Base-by-base conservation (phyloP, 1,140 invertebrate species). In the Zaprionus camerounensis region DNA sequence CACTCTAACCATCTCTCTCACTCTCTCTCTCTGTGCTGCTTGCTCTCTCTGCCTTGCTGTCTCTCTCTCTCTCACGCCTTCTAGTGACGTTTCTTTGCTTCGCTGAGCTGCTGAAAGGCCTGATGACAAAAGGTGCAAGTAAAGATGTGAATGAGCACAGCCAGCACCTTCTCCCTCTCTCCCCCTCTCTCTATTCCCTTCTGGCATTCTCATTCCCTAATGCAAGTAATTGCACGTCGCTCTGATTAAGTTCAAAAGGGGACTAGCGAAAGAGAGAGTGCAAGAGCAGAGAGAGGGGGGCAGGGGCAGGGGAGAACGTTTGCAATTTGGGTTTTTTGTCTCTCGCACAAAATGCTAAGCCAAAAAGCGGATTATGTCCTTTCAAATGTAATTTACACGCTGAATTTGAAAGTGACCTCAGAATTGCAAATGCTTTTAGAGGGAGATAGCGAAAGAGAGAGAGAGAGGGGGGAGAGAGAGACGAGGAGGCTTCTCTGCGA, bases 181-280 rank as follows among this genome's bases (percentile, higher is more conserved):
- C 46, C 9, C 17, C 4, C 51, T 12, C 22, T 56, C 51, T 3
- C 24, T 20, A 20, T 20, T 12, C 15, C 51, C 24, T 34, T 66
- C 53, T 46, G 3, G 24, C 65, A 67, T 64, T 64, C 55, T 71
- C 72, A 71, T 71, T 75, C 67, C 55, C 80, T 86, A 86, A 86
- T 86, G 82, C 82, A 80, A 82, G 82, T 86, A 86, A 86, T 86
- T 88, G 84, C 80, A 87, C 84, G 77, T 80, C 77, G 80, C 77
- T 88, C 84, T 86, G 83, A 82, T 86, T 88, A 83, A 88, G 83
- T 80, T 78, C 62, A 57, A 51, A 22, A 57, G 22, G 53, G n/a
- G 17, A n/a, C 9, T 5, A 17, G 6, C 17, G 26, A n/a, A 7
- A 15, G 22, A 28, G 49, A 13, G 26, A 13, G 51, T 5, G 13